Base-by-base conservation (phyloP, 2,888 invertebrate species). In the Rotaria macrura region DNA sequence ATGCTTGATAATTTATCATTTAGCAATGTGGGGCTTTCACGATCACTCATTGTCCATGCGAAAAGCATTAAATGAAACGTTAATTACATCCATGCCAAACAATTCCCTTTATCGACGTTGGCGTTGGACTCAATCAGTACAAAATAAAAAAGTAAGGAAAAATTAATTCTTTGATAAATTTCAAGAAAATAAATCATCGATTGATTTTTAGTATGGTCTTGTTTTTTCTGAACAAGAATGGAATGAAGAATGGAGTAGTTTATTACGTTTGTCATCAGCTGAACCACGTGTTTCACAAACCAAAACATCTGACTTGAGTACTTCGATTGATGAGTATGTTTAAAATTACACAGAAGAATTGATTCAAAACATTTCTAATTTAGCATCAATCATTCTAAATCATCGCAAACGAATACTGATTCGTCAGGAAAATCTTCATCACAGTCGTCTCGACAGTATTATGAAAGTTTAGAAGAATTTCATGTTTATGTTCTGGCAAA, bases 1-100 rank as follows among this genome's bases (percentile, higher is more conserved):
- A 49, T 49, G 49, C 1, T 49, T 49, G 49, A 49, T 17, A 54
- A 3, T 54, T 23, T 23, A 25, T 49, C 57, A 9, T 49, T 14
- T 93, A 88, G 95, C 94, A 0, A 95, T 95, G 90, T 95, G 95
- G 93, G 95, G 95, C 17, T 95, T 95, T 90, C 95, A 95, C 88
- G 95, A 95, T 89, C 92, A 95, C 88, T 92, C 94, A 87, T 91
- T 95, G 87, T 94, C 94, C 1, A 91, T 95, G 87, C 92, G 95
- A 86, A 94, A 94, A 87, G 94, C 94, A 65, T 92, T 95, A 83
- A 93, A 95, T 89, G 93, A 93, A 84, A 93, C 94, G 87, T 90
- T 95, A 87, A 93, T 93, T 1, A 93, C 93, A 54, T 93, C 94
- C 88, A 92, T 93, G 85, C 92, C 91, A 89, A 92, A 92, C 72